Evolutionary conservation across 2,113 vertebrate genomes (phyloP).

Genomic region (Crotophaga sulcirostris): DNA sequence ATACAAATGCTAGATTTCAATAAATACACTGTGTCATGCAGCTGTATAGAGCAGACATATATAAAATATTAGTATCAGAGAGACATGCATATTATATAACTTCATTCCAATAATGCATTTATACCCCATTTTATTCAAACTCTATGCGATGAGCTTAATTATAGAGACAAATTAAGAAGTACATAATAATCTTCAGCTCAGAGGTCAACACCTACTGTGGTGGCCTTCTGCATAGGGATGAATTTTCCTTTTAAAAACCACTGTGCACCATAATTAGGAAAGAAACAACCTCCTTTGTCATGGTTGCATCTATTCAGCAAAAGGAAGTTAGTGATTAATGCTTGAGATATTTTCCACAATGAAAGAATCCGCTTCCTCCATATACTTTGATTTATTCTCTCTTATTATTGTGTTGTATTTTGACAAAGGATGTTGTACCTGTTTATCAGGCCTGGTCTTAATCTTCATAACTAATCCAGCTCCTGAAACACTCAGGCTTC

Average conservation of each 20-base stretch:
- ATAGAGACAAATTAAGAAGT: neutral
- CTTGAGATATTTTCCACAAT: neutral
- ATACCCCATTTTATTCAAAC: neutral
- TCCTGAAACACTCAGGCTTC: neutral
- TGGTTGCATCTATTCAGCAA: neutral
- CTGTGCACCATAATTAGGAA: neutral
- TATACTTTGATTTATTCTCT: neutral
- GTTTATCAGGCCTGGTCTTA: neutral
- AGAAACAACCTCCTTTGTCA: neutral
- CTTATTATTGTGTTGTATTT: neutral
- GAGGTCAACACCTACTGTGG: neutral
- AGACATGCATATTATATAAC: neutral
- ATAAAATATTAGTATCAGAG: neutral
- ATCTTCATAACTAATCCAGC: neutral
- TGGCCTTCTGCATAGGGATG: neutral
- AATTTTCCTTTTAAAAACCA: neutral
- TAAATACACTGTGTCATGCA: neutral
- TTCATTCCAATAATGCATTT: neutral
- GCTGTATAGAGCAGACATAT: neutral
- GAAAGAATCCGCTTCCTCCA: neutral
- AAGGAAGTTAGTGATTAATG: neutral
- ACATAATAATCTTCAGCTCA: neutral
- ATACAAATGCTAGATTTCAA: conserved; percentile 6
- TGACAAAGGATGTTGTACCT: neutral
- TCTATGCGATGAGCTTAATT: neutral